Percentiles rank a stretch among this genome's conserved stretches.
phyloP scores from a whole-genome alignment of 2,113 vertebrate genomes.

The Egretta garzetta region DNA sequence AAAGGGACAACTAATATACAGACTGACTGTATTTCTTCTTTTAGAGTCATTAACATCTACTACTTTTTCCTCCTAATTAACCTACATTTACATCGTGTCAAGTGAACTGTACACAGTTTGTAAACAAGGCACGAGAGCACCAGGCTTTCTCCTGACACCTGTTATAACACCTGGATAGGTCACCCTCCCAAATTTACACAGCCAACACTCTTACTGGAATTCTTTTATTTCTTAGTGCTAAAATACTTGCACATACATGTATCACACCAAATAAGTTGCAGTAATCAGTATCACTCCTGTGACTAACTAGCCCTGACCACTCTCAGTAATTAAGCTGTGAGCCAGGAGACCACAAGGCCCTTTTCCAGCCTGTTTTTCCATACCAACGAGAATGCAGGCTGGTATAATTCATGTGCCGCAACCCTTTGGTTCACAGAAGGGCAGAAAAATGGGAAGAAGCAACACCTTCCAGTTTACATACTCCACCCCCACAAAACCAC shows the following conservation, averaged over 20 bases:
- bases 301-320: not conserved
- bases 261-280: not conserved
- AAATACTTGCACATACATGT: not conserved
- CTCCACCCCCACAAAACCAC: not conserved
- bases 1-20: not conserved
- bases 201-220: not conserved
- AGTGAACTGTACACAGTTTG: not conserved
- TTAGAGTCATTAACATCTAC: not conserved
- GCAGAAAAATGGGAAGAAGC: not conserved
- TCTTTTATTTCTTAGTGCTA: not conserved
- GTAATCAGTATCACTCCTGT: not conserved
- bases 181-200: not conserved
- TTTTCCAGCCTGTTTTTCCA: not conserved
- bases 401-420: not conserved
- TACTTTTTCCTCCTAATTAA: not conserved
- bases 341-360: not conserved
- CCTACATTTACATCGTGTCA: not conserved
- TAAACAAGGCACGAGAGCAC: not conserved
- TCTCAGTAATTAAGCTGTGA: not conserved
- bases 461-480: not conserved
- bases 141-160: not conserved
- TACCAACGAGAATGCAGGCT: not conserved
- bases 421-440: not conserved
- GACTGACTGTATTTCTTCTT: not conserved
- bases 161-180: not conserved